A percentile compares a stretch with the other conserved stretches of the same genome.
Evolutionary conservation across 2,113 vertebrate genomes (phyloP).

Genomic region (Sylvilagus bachmani): DNA sequence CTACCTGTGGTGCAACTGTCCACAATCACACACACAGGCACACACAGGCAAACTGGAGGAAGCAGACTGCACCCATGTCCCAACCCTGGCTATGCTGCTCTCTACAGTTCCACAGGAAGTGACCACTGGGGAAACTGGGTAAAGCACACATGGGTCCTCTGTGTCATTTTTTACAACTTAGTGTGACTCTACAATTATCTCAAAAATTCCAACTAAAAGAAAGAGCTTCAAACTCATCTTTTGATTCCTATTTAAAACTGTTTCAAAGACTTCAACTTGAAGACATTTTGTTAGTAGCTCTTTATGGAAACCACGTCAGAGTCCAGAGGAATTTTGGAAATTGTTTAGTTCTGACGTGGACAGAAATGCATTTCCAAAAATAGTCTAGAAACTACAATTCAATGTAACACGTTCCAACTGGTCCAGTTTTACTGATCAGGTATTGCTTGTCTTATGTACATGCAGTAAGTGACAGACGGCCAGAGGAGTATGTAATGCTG

Average conservation of each 20-base stretch:
- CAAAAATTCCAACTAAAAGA: conserved; percentile 41
- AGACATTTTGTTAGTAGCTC: conserved; percentile 50
- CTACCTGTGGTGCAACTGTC: not conserved
- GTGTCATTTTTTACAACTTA: not conserved
- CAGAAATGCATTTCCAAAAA: conserved; percentile 41
- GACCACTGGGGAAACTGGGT: not conserved
- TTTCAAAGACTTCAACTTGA: conserved; percentile 38
- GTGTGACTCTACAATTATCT: not conserved
- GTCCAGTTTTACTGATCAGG: not conserved
- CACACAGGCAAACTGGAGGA: not conserved
- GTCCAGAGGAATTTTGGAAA: conserved; percentile 34
- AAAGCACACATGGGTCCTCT: not conserved
- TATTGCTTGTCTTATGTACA: not conserved
- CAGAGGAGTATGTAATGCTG: not conserved
- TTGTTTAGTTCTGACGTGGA: not conserved
- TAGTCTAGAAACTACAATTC: not conserved
- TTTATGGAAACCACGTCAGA: conserved; percentile 26
- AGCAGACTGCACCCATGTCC: not conserved
- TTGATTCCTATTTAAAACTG: conserved; percentile 1
- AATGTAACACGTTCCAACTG: not conserved
- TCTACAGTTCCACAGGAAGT: not conserved
- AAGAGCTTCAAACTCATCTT: conserved; percentile 42
- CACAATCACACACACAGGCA: not conserved
- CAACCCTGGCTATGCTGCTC: not conserved
- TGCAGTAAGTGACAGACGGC: not conserved